phyloP scores from a whole-genome alignment of 2,113 vertebrate species.

The Panthera leo region DNA sequence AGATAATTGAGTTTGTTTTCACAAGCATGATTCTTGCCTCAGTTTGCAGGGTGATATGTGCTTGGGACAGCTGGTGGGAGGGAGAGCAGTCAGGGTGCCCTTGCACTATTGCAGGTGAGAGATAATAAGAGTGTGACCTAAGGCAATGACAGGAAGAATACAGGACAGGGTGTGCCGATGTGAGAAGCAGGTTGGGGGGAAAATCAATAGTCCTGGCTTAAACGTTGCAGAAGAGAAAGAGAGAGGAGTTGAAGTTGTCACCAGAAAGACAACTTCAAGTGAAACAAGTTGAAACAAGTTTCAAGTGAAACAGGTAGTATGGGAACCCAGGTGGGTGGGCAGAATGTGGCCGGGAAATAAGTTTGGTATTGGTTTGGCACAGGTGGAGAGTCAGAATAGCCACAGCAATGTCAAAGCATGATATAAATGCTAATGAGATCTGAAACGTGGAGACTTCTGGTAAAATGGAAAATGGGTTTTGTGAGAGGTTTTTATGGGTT shows the following conservation, averaged over 20 bases:
- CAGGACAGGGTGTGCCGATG: too few species aligned
- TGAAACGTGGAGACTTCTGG: not conserved
- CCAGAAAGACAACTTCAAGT: too few species aligned
- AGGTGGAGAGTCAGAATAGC: not conserved
- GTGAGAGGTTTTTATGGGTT: not conserved
- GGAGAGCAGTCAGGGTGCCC: not conserved
- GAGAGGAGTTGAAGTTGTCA: too few species aligned
- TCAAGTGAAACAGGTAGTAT: not conserved
- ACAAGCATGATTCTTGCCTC: not conserved
- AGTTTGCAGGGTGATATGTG: not conserved
- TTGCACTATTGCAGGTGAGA: too few species aligned
- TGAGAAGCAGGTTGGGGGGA: not conserved
- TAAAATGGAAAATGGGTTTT: not conserved
- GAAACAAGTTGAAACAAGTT: too few species aligned
- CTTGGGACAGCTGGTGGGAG: not conserved
- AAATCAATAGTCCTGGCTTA: too few species aligned
- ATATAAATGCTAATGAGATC: not conserved
- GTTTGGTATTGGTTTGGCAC: not conserved
- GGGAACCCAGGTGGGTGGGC: accelerated
- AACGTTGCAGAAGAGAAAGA: not conserved
- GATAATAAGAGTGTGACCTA: not conserved
- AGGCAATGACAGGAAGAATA: not conserved
- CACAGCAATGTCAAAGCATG: not conserved
- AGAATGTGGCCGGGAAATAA: not conserved
- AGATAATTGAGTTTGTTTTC: not conserved